Base-by-base conservation (phyloP, 2,797 vertebrate genomes). In the Enteromius mattozi region DNA sequence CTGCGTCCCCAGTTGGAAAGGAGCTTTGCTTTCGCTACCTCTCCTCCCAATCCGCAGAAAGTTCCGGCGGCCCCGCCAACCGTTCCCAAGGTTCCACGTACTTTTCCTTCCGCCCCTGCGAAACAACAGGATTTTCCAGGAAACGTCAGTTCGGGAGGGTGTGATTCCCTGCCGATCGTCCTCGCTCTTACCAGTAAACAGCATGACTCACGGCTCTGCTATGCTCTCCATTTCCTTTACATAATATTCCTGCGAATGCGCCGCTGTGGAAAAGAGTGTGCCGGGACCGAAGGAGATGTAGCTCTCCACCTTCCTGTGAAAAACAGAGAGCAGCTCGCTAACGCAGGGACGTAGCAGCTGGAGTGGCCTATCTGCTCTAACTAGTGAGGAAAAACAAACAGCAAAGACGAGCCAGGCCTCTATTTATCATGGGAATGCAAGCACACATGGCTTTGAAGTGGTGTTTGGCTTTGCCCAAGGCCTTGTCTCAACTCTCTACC, bases 51-150 rank as follows among this genome's bases (percentile, higher is more conserved):
- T 94, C 93, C 89, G 78, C 86, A 87, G 75, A 91, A 92, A 56
- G 89, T 89, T 93, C 90, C 84, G 85, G 87, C 75, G 83, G 88
- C 88, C 91, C 92, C 86, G 89, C 92, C 91, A 93, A 86, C 86
- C 90, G 84, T 92, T 91, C 92, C 92, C 91, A 92, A 92, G 91
- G 92, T 92, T 92, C 90, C 91, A 91, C 90, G 90, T 93, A 93
- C 93, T 95, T 95, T 95, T 95, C 94, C 95, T 95, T 94, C 94
- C 94, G 90, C 90, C 85, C 91, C 30, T 81, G 70, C 61, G 92
- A 94, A 95, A 94, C 92, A 93, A 91, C 93, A 87, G 94, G 95
- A 94, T 94, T 96, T 95, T 95, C 94, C 94, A 94, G 93, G 95
- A 95, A 95, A 95, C 90, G 91, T 95, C 93, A 95, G 92, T 91